Conservation (phyloP, 2,888 invertebrate genomes). For the Strigamia maritima region DNA sequence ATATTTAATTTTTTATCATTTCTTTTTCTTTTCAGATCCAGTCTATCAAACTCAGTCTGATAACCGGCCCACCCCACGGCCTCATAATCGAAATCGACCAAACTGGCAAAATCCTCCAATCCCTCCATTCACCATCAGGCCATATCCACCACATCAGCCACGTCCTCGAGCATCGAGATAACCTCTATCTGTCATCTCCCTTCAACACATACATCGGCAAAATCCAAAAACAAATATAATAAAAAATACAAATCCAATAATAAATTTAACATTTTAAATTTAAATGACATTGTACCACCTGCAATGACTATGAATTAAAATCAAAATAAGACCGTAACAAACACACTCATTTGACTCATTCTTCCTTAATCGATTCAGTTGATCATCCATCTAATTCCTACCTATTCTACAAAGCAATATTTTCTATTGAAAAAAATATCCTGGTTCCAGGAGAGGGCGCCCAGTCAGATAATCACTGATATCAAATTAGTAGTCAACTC, state of each 20-base stretch:
- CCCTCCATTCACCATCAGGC: conserved; percentile 26
- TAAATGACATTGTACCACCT: too few species aligned
- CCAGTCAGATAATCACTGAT: not conserved
- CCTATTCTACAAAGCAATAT: too few species aligned
- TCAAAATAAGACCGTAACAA: too few species aligned
- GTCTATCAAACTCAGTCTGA: not conserved
- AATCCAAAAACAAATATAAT: not conserved
- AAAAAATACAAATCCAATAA: too few species aligned
- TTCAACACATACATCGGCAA: not conserved
- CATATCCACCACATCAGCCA: not conserved
- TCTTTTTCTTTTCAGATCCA: conserved; percentile 12
- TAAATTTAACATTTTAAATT: too few species aligned
- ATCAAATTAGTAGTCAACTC: not conserved
- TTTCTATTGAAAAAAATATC: not conserved
- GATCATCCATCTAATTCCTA: not conserved
- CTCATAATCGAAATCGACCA: not conserved
- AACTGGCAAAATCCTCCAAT: not conserved
- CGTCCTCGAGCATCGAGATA: not conserved
- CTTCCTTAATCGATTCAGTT: not conserved
- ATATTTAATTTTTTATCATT: too few species aligned
- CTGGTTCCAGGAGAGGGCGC: conserved; percentile 11
- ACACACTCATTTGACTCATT: too few species aligned
- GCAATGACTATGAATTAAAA: too few species aligned
- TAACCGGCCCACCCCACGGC: not conserved
- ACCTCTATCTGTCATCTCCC: not conserved